Evolutionary conservation across 2,888 invertebrate genomes (phyloP), one percentile per base, ranked within the genome.

Genomic region (Rotaria magnacalcarata): DNA sequence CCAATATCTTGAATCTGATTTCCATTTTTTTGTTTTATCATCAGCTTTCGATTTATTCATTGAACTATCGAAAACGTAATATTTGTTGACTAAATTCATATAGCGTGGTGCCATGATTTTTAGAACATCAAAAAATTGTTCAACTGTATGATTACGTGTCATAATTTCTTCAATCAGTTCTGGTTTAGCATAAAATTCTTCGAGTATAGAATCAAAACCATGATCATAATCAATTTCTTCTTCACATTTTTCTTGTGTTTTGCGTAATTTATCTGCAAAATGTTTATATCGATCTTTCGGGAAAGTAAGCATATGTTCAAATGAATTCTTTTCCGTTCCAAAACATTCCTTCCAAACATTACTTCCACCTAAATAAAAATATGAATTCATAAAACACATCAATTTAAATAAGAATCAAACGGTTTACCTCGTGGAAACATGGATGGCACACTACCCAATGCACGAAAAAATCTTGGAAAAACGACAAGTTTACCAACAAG

Each of bases 131-230:
- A 34, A 80, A 80, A 80, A 24, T 80, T 80, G 21, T 47, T 80
- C 47, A 14, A 80, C 43, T 10, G 47, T 80, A 80, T 80, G 80
- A 43, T 80, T 80, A 10, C 24, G 24, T 5, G 80, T 80, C 80
- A 80, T 47, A n/a, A 80, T 24, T 14, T 80, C n/a, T 80, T 80
- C 47, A 10, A 80, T 19, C n/a, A 47, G n/a, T 47, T 80, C 80
- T 47, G 80, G 80, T 80, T 47, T 80, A n/a, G 80, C 47, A 80
- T 80, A 80, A 80, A 80, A 16, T 80, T 80, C 80, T 47, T 80
- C 80, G 24, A 80, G 47, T 47, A 80, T 43, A 43, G 80, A 47
- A 80, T 80, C 80, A n/a, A 80, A 80, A 41, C 80, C 80, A 80
- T 80, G n/a, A 24, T 11, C 4, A 47, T 80, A 80, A n/a, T 47